Conservation (phyloP, 1,140 invertebrate genomes). For the Centruroides vittatus region DNA sequence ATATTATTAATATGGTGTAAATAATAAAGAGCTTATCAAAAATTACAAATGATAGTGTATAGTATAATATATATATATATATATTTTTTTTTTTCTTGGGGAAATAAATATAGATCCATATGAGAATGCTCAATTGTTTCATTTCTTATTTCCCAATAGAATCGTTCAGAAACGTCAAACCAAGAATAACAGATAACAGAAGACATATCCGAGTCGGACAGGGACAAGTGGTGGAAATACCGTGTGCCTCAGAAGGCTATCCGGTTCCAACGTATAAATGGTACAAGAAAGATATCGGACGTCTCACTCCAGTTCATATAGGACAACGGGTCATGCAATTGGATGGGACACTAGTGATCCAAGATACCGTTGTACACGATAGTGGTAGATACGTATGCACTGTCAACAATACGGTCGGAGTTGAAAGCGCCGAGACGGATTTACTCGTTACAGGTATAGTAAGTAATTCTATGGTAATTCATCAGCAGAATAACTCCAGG, state of each 20-base stretch:
- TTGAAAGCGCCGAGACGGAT: conserved; percentile 19
- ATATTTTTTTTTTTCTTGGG: too few relatives aligned
- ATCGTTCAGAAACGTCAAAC: conserved; percentile 19
- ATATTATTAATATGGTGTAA: too few relatives aligned
- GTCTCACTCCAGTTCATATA: conserved; percentile 12
- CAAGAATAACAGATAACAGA: conserved; percentile 17
- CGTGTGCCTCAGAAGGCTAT: conserved; percentile 29
- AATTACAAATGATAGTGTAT: too few relatives aligned
- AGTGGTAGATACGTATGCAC: conserved; percentile 19
- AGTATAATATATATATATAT: too few relatives aligned
- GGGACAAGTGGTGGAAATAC: conserved; percentile 25
- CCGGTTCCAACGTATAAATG: conserved; percentile 21
- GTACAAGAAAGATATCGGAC: conserved; percentile 7
- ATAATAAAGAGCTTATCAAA: too few relatives aligned
- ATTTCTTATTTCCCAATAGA: conserved; percentile 13
- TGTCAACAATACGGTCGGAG: conserved; percentile 19
- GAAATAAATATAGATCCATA: too few relatives aligned
- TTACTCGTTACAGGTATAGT: conserved; percentile 20
- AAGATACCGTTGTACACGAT: conserved; percentile 13
- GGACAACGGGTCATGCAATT: conserved; percentile 20
- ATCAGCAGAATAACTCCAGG: too few relatives aligned
- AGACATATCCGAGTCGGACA: conserved; percentile 19
- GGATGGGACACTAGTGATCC: conserved; percentile 19
- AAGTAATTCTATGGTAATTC: not conserved
- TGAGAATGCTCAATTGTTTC: not conserved